Base-by-base conservation (phyloP, 2,888 invertebrate genomes). In the Barypeithes pellucidus region DNA sequence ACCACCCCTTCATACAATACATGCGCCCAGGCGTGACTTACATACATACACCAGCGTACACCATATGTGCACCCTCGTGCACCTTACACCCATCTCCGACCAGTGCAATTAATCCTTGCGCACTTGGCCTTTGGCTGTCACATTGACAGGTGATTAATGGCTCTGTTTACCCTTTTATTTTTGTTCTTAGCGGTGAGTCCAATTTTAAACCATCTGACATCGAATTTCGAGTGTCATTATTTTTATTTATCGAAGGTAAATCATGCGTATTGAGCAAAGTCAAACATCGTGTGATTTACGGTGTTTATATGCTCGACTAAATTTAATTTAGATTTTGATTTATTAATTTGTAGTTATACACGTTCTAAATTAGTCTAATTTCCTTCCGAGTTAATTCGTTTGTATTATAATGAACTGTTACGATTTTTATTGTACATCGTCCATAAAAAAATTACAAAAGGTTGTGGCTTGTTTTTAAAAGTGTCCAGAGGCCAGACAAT, bases 121-220 rank as follows among this genome's bases (percentile, higher is more conserved):
- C 62, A 74, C 70, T 74, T 70, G 70, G 70, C 57, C 74, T 65
- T 59, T 41, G 36, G 47, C 70, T 74, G 70, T 70, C 70, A 74
- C 80, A 76, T 73, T 79, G 74, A 71, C 72, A 75, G 75, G 78
- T 81, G 80, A 81, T 81, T 81, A 81, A 81, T 80, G 73, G 72
- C 76, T 50, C 75, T 75, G 76, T 72, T 72, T 79, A 78, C 79
- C 79, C 81, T 77, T 78, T 77, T 77, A 75, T 75, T 76, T 76
- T 71, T 67, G 68, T 62, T 39, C 72, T 67, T 60, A 29, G 22
- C 41, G 75, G 67, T 70, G 61, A 67, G 22, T 29, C 12, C 69
- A 70, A 70, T 74, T 74, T 61, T 24, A 70, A 57, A 62, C 74
- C 74, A 74, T 74, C 74, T 74, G 74, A 74, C 74, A 61, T 61